phyloP scores from a whole-genome alignment of 2,888 invertebrate species.

The Cephus pygmeus region DNA sequence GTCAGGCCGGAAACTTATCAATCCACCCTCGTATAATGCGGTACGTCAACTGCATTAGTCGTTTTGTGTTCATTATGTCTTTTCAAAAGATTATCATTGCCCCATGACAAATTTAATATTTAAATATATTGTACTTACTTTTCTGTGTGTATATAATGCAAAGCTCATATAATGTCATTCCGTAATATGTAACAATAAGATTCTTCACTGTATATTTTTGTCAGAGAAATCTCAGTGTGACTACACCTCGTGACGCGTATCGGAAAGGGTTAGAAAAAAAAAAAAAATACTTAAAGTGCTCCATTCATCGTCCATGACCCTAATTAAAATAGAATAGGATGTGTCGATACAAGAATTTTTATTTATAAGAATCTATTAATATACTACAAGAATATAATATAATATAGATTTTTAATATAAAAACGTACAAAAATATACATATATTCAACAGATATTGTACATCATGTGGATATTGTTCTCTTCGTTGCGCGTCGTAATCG shows the following conservation, averaged over 20 bases:
- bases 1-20: too few relatives aligned
- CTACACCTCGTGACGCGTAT: background rate
- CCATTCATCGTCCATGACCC: background rate
- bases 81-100: background rate
- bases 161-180: background rate
- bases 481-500: background rate
- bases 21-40: too few relatives aligned
- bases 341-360: background rate
- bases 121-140: background rate
- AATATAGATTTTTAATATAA: background rate
- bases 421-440: background rate
- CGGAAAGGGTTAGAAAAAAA: background rate
- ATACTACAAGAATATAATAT: background rate
- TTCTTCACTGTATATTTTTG: background rate
- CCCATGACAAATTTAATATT: background rate
- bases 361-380: background rate
- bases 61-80: background rate
- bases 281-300: background rate
- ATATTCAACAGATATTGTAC: background rate
- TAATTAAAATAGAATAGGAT: background rate
- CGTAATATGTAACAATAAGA: background rate
- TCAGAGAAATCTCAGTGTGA: background rate
- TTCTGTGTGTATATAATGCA: background rate
- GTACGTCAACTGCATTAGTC: background rate
- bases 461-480: background rate